Percentiles rank a stretch among this genome's conserved stretches.
Evolutionary conservation across 1,140 invertebrate species (phyloP).

Genomic region (Piezodorus guildinii): DNA sequence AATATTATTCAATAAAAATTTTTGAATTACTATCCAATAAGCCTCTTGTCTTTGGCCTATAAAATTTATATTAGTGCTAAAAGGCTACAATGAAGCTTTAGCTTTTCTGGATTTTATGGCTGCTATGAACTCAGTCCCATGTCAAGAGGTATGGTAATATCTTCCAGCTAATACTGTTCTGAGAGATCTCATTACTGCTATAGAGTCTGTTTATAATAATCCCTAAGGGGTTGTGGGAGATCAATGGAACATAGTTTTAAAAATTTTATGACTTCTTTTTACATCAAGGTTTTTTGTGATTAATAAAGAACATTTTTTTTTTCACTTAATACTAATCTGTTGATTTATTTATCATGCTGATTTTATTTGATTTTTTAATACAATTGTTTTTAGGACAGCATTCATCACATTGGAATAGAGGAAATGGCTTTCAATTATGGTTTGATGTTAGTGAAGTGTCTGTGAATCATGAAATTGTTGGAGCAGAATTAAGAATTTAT

Average conservation of each 20-base stretch:
- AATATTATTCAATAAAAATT: no score
- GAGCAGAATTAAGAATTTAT: constrained; percentile 74
- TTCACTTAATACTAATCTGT: background rate
- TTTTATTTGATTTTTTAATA: background rate
- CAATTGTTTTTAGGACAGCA: background rate
- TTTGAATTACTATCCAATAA: no score
- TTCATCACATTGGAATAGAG: constrained; percentile 31
- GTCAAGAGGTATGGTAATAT: no score
- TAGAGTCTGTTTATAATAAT: no score
- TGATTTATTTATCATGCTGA: background rate
- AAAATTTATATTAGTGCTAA: no score
- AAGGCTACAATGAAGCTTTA: no score
- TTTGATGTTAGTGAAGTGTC: constrained; percentile 82
- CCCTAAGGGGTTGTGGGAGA: no score
- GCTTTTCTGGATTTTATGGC: no score
- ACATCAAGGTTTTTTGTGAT: background rate
- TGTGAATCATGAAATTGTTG: constrained; percentile 61
- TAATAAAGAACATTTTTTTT: background rate
- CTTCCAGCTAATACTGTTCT: no score
- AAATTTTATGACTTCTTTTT: background rate
- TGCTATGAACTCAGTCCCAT: no score
- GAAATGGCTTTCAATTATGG: constrained; percentile 74
- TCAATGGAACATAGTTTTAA: background rate
- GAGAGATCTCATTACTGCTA: no score
- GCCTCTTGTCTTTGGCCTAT: no score